A percentile compares a stretch with the other conserved stretches of the same genome.
These are phyloP conservation scores for Chionis minor DNA, from an alignment of 2,113 vertebrate genomes.

Conservation along the genomic window DNA sequence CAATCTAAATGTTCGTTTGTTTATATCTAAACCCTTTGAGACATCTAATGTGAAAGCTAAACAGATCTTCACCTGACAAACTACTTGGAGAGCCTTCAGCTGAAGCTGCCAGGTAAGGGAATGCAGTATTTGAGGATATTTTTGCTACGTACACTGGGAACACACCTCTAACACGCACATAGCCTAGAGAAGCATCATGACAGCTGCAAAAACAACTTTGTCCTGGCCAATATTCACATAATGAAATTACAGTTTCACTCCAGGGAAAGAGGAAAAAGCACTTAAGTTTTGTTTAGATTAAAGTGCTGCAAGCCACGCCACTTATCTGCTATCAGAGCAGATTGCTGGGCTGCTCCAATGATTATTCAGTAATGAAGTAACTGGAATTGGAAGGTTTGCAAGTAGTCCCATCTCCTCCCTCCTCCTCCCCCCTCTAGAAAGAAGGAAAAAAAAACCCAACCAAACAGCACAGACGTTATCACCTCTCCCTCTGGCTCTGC, in stretches of 20 bases:
- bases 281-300: slow-evolving; percentile 47
- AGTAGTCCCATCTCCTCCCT: slow-evolving; percentile 29
- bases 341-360: neutral
- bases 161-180: neutral
- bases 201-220: slow-evolving; percentile 6
- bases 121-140: neutral
- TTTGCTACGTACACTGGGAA: neutral
- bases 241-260: slow-evolving; percentile 32
- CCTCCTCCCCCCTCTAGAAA: neutral
- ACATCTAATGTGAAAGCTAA: neutral
- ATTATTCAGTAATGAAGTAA: slow-evolving; percentile 47
- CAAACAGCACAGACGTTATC: slow-evolving; percentile 11
- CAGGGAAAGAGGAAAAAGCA: slow-evolving; percentile 40
- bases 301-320: slow-evolving; percentile 15
- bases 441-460: neutral
- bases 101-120: slow-evolving; percentile 1
- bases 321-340: slow-evolving; percentile 53
- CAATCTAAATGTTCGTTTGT: neutral
- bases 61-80: neutral
- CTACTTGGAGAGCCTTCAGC: neutral
- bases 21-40: neutral
- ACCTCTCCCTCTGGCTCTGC: slow-evolving; percentile 15
- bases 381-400: slow-evolving; percentile 39
- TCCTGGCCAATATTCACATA: slow-evolving; percentile 4
- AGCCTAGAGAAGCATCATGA: neutral